These are phyloP conservation scores for Poecilia picta DNA, from an alignment of 2,797 vertebrate species.

Conservation along the genomic window DNA sequence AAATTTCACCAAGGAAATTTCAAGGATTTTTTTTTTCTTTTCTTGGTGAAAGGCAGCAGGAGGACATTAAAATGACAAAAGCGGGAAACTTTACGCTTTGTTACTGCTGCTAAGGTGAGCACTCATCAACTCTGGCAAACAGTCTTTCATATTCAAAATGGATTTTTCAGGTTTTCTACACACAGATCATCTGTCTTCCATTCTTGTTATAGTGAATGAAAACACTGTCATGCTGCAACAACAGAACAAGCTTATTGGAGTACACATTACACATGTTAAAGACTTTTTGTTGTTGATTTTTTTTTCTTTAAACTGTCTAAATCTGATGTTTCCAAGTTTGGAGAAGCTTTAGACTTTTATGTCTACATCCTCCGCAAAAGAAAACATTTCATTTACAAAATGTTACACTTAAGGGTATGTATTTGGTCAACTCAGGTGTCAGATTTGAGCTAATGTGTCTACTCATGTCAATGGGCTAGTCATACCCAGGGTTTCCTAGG, in stretches of 20 bases:
- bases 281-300: constrained; percentile 44
- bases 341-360: constrained; percentile 21
- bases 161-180: constrained; percentile 40
- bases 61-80: constrained; percentile 71
- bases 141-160: constrained; percentile 60
- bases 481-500: background rate
- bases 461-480: background rate
- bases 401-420: background rate
- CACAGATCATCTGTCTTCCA: constrained; percentile 58
- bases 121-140: constrained; percentile 64
- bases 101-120: constrained; percentile 31
- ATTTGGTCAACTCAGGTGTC: background rate
- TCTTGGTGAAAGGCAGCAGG: constrained; percentile 2
- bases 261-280: constrained; percentile 39
- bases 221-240: constrained; percentile 28
- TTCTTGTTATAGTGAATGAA: constrained; percentile 46
- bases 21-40: too few relatives aligned
- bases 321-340: constrained; percentile 35
- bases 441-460: background rate
- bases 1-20: constrained; percentile 36
- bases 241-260: constrained; percentile 51
- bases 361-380: background rate
- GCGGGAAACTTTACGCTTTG: constrained; percentile 67
- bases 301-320: constrained; percentile 22
- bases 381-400: background rate